A percentile compares a stretch with the other conserved stretches of the same genome.
phyloP scores from a whole-genome alignment of 37 sponge, comb jelly and placozoan species.

The Ephydatia muelleri region DNA sequence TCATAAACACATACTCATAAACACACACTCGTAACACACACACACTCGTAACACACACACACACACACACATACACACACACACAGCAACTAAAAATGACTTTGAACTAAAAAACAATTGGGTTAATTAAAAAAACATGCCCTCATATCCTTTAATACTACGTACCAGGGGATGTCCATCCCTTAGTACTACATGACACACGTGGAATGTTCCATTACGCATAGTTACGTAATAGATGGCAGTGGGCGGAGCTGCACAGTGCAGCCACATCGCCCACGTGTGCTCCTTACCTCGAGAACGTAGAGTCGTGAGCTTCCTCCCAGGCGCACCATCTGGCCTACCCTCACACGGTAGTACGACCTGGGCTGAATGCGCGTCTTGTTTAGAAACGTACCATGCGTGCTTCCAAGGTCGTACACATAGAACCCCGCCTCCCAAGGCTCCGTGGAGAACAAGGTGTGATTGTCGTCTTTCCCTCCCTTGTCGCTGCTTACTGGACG shows the following conservation, averaged over 20 bases:
- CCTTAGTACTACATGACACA: no score
- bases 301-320: conserved; percentile 93
- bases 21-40: no score
- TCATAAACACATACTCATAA: no score
- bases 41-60: conserved; percentile 2
- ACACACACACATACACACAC: conserved; percentile 7
- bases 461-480: conserved; percentile 1
- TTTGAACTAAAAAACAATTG: neutral
- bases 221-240: no score
- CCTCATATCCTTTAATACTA: no score
- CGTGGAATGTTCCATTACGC: no score
- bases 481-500: conserved; percentile 26
- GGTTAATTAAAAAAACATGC: neutral
- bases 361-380: conserved; percentile 68
- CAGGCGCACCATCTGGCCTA: conserved; percentile 92
- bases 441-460: conserved; percentile 14
- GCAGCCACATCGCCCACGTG: neutral
- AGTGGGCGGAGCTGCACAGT: neutral
- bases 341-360: conserved; percentile 77
- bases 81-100: neutral
- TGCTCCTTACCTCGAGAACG: conserved; percentile 71
- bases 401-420: conserved; percentile 89
- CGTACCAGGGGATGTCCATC: no score
- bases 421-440: conserved; percentile 79
- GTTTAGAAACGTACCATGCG: conserved; percentile 83